A percentile compares a stretch with the other conserved stretches of the same genome.
phyloP scores from a whole-genome alignment of 1,140 invertebrate species.

The Drosophila pandora region DNA sequence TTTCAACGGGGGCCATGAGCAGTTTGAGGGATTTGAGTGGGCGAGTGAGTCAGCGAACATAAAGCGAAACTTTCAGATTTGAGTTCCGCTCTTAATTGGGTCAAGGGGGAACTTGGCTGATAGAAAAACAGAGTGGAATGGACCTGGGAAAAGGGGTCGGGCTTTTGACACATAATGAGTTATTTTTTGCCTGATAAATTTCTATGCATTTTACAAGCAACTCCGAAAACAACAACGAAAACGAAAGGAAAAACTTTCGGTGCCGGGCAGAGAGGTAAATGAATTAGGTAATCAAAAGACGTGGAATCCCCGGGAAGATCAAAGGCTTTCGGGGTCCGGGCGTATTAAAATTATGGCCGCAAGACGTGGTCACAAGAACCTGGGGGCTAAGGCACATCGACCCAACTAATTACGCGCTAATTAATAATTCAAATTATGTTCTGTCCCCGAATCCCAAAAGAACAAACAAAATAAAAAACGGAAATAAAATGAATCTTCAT shows the following conservation, averaged over 20 bases:
- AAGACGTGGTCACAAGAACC: constrained; percentile 61
- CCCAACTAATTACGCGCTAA: constrained; percentile 78
- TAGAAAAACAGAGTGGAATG: background rate
- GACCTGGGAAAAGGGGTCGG: background rate
- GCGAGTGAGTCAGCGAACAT: constrained; percentile 13
- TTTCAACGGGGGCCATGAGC: background rate
- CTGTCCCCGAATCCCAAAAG: constrained; percentile 32
- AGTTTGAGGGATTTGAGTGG: background rate
- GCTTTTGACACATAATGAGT: constrained; percentile 77
- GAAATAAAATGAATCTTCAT: constrained; percentile 25
- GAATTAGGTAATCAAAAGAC: constrained; percentile 78
- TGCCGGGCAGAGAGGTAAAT: constrained; percentile 54
- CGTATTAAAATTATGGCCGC: constrained; percentile 66
- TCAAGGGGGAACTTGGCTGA: constrained; percentile 40
- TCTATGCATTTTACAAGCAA: constrained; percentile 36
- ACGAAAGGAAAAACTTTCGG: constrained; percentile 22
- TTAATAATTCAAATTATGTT: constrained; percentile 82
- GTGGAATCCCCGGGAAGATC: constrained; percentile 62
- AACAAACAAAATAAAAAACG: constrained; percentile 38
- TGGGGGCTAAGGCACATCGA: constrained; percentile 42
- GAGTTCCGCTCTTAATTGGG: constrained; percentile 68
- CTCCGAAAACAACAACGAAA: background rate
- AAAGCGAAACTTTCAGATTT: constrained; percentile 60
- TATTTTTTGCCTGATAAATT: constrained; percentile 68
- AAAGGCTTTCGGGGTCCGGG: constrained; percentile 47